A percentile compares a stretch with the other conserved stretches of the same genome.
phyloP scores from a whole-genome alignment of 2,888 invertebrate genomes.

The Chaitophorus viminalis region DNA sequence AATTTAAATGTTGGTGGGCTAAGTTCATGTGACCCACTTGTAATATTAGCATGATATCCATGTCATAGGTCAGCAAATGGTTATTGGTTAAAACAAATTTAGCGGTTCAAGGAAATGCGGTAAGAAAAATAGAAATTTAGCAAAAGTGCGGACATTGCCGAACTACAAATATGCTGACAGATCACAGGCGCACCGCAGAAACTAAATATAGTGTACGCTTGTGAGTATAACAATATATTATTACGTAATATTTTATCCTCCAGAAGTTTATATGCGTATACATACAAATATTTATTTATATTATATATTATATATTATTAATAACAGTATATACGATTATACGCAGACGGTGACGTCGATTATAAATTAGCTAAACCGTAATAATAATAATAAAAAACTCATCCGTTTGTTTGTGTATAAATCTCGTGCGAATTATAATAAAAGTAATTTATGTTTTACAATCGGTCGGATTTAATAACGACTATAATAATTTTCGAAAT shows the following conservation, averaged over 20 bases:
- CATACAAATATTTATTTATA: background rate
- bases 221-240: background rate
- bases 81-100: no score
- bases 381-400: background rate
- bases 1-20: no score
- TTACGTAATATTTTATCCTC: background rate
- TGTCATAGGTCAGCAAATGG: no score
- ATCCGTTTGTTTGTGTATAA: constrained; percentile 28
- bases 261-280: background rate
- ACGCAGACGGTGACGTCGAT: background rate
- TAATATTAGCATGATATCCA: no score
- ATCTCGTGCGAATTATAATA: constrained; percentile 19
- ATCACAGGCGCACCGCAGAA: no score
- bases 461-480: constrained; percentile 50
- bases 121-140: no score
- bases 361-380: background rate
- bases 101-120: no score
- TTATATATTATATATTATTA: no score
- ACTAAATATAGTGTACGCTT: background rate
- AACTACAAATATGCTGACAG: no score
- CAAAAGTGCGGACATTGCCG: background rate
- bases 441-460: constrained; percentile 40
- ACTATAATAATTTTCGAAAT: constrained; percentile 40
- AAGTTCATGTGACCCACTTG: no score
- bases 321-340: no score